Conservation (phyloP, 2,113 vertebrate genomes). For the Ceratotherium simum region DNA sequence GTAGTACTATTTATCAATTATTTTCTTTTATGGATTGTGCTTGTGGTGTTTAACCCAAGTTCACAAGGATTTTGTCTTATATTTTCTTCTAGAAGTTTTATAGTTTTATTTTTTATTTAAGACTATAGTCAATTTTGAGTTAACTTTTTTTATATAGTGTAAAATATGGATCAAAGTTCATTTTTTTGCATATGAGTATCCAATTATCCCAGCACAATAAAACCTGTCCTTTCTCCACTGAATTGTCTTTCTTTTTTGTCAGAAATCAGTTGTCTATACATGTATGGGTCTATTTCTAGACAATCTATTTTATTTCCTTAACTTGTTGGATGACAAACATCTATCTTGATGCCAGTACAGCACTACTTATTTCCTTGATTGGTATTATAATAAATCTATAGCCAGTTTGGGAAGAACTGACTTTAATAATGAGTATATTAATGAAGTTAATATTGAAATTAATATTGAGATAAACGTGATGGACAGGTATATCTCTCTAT, state of each 20-base stretch:
- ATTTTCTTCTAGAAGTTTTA: neutral
- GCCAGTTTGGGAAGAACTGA: neutral
- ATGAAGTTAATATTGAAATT: neutral
- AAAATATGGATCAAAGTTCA: neutral
- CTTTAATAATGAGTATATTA: neutral
- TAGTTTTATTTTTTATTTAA: neutral
- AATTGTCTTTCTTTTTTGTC: neutral
- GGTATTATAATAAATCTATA: neutral
- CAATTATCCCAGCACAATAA: neutral
- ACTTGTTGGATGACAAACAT: neutral
- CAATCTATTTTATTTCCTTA: neutral
- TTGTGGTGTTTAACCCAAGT: neutral
- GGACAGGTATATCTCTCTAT: neutral
- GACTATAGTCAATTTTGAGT: neutral
- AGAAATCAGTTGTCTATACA: neutral
- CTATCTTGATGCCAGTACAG: neutral
- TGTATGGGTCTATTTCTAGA: neutral
- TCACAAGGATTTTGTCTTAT: neutral
- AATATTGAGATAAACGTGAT: neutral
- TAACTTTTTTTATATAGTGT: neutral
- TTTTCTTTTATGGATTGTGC: neutral
- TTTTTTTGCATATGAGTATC: neutral
- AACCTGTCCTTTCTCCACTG: neutral
- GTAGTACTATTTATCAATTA: neutral
- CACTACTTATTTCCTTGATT: neutral